Percentiles rank a stretch among this genome's conserved stretches.
Conservation (phyloP, 2,113 vertebrate genomes). For the Pseudorhombus dupliciocellatus region DNA sequence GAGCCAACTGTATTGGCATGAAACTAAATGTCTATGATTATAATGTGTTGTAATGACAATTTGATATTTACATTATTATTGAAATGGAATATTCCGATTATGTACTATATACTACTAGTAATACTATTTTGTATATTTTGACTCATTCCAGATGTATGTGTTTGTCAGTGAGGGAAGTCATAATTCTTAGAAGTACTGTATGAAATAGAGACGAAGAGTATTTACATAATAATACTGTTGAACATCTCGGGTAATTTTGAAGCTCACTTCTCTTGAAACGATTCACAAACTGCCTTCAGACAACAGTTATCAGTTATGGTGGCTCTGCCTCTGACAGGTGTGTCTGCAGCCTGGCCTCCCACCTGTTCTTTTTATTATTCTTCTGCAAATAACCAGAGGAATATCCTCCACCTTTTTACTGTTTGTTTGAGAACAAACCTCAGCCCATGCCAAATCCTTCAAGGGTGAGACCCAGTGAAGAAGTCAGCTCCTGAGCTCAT, state of each 20-base stretch:
- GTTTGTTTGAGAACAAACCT: conserved; percentile 80
- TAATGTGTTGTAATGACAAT: too few species aligned
- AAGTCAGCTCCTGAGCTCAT: conserved; percentile 56
- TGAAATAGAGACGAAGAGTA: too few species aligned
- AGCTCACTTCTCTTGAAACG: conserved; percentile 41
- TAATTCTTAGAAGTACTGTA: too few species aligned
- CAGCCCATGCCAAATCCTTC: conserved; percentile 42
- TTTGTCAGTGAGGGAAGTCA: too few species aligned
- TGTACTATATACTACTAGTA: too few species aligned
- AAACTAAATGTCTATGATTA: not conserved
- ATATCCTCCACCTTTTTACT: conserved; percentile 68
- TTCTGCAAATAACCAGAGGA: conserved; percentile 68
- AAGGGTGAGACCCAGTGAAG: conserved; percentile 23
- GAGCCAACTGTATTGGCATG: not conserved
- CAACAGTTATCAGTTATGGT: conserved; percentile 70
- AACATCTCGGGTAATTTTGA: not conserved
- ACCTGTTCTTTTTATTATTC: conserved; percentile 84
- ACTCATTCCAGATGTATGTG: too few species aligned
- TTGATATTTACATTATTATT: too few species aligned
- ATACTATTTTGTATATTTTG: too few species aligned
- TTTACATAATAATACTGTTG: not conserved
- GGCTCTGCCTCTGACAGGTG: conserved; percentile 74
- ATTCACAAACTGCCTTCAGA: conserved; percentile 55
- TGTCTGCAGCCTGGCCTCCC: conserved; percentile 70
- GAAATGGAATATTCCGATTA: too few species aligned